phyloP scores from a whole-genome alignment of 2,888 invertebrate species.

The Scelioninae gen. 1 region DNA sequence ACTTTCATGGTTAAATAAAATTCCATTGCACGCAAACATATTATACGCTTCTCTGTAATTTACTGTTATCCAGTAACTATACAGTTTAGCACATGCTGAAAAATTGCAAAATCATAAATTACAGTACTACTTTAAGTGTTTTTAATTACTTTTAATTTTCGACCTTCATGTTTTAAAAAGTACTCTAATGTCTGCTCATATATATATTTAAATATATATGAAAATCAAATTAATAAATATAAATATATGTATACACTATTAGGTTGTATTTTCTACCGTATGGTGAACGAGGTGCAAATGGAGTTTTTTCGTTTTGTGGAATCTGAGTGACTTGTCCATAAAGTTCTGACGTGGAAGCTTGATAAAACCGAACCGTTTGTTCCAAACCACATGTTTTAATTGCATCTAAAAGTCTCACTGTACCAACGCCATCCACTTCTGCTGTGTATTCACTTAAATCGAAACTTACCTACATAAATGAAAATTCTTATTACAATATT shows the following conservation, averaged over 20 bases:
- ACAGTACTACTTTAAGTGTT: too few species aligned
- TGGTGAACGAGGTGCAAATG: conserved; percentile 97
- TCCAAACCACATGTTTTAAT: conserved; percentile 94
- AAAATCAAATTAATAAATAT: conserved; percentile 4
- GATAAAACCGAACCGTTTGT: conserved; percentile 93
- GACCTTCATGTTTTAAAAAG: too few species aligned
- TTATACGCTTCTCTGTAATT: conserved; percentile 98
- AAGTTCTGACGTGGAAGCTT: conserved; percentile 97
- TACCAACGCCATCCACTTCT: conserved; percentile 98
- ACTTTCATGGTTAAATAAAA: conserved; percentile 98
- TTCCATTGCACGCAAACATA: conserved; percentile 98
- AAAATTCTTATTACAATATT: too few species aligned
- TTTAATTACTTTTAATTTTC: too few species aligned
- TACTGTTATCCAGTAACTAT: conserved; percentile 97
- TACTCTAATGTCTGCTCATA: too few species aligned
- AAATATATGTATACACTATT: too few species aligned
- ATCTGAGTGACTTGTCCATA: conserved; percentile 97
- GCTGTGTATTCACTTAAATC: conserved; percentile 99
- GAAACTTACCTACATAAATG: conserved; percentile 94
- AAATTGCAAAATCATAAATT: too few species aligned
- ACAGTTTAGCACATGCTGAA: conserved; percentile 96
- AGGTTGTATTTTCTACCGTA: conserved; percentile 95
- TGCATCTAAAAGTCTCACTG: conserved; percentile 94
- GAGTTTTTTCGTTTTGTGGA: conserved; percentile 97
- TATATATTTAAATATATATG: too few species aligned